Percentiles rank a stretch among this genome's conserved stretches.
These are phyloP conservation scores for Trachurus trachurus DNA, from an alignment of 2,797 vertebrate genomes.

Conservation along the genomic window DNA sequence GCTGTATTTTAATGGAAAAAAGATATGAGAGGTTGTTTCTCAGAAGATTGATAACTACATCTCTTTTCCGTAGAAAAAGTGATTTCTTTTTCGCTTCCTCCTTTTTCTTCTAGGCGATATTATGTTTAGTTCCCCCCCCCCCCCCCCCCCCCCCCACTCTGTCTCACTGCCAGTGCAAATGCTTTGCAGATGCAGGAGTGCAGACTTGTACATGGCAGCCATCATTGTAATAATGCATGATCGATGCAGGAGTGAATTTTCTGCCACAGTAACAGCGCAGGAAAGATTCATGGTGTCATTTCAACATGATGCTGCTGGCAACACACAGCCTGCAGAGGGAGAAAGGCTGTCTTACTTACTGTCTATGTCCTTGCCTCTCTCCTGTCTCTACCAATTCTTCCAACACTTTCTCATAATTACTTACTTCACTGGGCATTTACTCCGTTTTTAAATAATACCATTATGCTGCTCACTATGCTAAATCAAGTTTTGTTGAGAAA, in stretches of 20 bases:
- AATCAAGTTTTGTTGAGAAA: slow-evolving; percentile 40
- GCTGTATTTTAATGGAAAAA: background rate
- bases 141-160: background rate
- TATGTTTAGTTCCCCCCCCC: slow-evolving; percentile 7
- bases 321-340: background rate
- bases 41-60: too few species aligned
- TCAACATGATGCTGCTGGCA: slow-evolving; percentile 9
- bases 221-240: slow-evolving; percentile 48
- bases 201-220: slow-evolving; percentile 18
- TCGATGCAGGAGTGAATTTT: slow-evolving; percentile 36
- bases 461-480: background rate
- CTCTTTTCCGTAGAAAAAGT: background rate
- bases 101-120: background rate
- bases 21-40: too few species aligned
- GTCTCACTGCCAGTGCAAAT: slow-evolving; percentile 17
- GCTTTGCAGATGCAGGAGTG: slow-evolving; percentile 25
- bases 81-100: background rate
- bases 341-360: background rate
- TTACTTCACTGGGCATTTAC: slow-evolving; percentile 22
- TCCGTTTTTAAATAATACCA: slow-evolving; percentile 22
- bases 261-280: slow-evolving; percentile 21
- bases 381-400: slow-evolving; percentile 33
- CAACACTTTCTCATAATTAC: slow-evolving; percentile 45
- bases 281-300: slow-evolving; percentile 36
- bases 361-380: background rate